A percentile compares a stretch with the other conserved stretches of the same genome.
Evolutionary conservation across 2,113 vertebrate genomes (phyloP).

Genomic region (Xiphophorus maculatus): DNA sequence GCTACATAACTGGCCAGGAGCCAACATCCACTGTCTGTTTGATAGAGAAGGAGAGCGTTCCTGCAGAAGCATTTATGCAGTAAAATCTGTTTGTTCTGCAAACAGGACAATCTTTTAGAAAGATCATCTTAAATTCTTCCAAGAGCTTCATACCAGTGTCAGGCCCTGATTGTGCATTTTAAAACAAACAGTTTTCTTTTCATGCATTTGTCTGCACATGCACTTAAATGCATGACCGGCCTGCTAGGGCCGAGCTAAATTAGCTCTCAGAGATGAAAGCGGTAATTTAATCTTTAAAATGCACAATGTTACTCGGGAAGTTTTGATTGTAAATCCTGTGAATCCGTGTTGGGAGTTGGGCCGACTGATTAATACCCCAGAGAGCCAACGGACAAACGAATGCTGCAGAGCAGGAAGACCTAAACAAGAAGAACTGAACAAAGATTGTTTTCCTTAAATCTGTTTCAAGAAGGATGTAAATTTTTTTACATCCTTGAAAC

Average conservation of each 20-base stretch:
- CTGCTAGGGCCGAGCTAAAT: slow-evolving; percentile 38
- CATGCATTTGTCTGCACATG: slow-evolving; percentile 29
- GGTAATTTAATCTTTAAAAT: slow-evolving; percentile 62
- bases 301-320: slow-evolving; percentile 47
- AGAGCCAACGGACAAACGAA: slow-evolving; percentile 42
- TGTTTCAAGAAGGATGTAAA: too few species aligned
- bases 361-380: slow-evolving; percentile 72
- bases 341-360: slow-evolving; percentile 36
- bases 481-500: too few species aligned
- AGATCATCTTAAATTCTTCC: not conserved
- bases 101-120: slow-evolving; percentile 3
- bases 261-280: slow-evolving; percentile 58
- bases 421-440: not conserved
- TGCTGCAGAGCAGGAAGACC: slow-evolving; percentile 30
- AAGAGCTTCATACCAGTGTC: not conserved
- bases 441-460: not conserved
- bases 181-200: slow-evolving; percentile 1
- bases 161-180: not conserved
- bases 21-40: slow-evolving; percentile 31
- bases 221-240: not conserved
- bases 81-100: not conserved
- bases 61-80: slow-evolving; percentile 7
- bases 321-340: slow-evolving; percentile 66
- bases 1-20: slow-evolving; percentile 34
- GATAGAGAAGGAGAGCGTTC: slow-evolving; percentile 35